phyloP scores from a whole-genome alignment of 2,797 vertebrate genomes.

The Falco biarmicus region DNA sequence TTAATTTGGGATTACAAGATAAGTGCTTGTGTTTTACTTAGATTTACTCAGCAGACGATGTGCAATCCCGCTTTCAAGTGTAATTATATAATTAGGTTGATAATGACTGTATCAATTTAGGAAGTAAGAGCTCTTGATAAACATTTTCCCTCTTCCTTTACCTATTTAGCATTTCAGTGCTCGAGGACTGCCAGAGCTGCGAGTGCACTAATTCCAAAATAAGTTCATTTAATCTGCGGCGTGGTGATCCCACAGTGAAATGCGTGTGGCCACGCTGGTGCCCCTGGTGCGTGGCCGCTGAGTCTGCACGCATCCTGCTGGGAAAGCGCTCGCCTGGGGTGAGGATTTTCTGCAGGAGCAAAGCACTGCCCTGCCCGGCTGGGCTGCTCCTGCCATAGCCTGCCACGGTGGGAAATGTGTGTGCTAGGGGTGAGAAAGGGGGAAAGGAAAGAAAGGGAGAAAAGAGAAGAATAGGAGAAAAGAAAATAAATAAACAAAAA shows the following conservation, averaged over 20 bases:
- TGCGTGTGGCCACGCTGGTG: rapidly evolving
- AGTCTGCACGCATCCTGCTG: too few relatives aligned
- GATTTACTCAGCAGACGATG: not conserved
- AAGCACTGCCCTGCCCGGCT: not conserved
- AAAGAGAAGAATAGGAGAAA: too few relatives aligned
- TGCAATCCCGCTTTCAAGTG: not conserved
- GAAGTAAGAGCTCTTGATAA: not conserved
- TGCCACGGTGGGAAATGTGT: rapidly evolving
- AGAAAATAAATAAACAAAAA: too few relatives aligned
- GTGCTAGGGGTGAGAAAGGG: not conserved
- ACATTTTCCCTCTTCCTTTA: not conserved
- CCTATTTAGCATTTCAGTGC: not conserved
- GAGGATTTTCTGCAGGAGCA: not conserved
- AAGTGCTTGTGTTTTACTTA: not conserved
- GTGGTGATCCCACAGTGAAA: not conserved
- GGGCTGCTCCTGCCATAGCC: not conserved
- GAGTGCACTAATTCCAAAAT: not conserved
- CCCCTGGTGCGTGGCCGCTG: rapidly evolving
- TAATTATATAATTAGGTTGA: constrained; percentile 28
- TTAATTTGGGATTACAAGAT: constrained; percentile 3
- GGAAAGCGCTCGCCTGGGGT: rapidly evolving
- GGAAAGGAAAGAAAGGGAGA: too few relatives aligned
- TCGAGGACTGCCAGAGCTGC: not conserved
- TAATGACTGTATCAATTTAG: constrained; percentile 20
- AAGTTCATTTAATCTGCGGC: not conserved